Evolutionary conservation across 1,140 invertebrate species (phyloP), one percentile per base, ranked within the genome.

Genomic region (Adoxophyes honmai): DNA sequence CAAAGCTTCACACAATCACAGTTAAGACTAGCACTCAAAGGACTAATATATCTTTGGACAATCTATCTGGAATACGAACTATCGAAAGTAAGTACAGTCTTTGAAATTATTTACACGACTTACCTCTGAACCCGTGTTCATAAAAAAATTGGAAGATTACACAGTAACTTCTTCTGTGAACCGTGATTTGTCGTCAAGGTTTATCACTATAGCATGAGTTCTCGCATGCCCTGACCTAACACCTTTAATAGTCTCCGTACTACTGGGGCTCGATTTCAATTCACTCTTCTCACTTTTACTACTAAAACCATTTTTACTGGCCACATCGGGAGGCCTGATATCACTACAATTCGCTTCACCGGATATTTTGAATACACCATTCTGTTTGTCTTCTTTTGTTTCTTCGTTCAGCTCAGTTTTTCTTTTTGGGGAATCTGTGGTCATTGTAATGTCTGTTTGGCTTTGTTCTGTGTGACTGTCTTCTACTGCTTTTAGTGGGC

Each of bases 111-210:
- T 28, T 56, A 57, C 42, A 62, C 34, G 36, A 13, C 11, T 21
- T 14, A 55, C 15, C 8, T 11, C 21, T 3, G 21, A 28, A 18
- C 18, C n/a, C 15, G 53, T 55, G 9, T 44, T 42, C 39, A 34
- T 15, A 36, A 54, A 28, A 37, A 34, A 34, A n/a, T n/a, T 52
- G 37, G 39, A 62, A 62, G 39, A 42, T 91, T 91, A 95, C 59
- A 95, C 94, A 33, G 94, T 95, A 42, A 95, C 94, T 84, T 95
- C 94, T 80, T 95, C 94, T 4, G 94, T 95, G 75, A 95, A 95
- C 56, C 94, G 90, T 75, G 92, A 94, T 70, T 94, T 95, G 82
- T 95, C 94, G 65, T 95, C 94, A 64, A 95, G 85, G 83, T 95
- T 94, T 55, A 95, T 94, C 67, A 94, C 92, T 68, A 95, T 94